A percentile compares a stretch with the other conserved stretches of the same genome.
Conservation (phyloP, 64 coral and sea anemone genomes). For the Orbicella faveolata region DNA sequence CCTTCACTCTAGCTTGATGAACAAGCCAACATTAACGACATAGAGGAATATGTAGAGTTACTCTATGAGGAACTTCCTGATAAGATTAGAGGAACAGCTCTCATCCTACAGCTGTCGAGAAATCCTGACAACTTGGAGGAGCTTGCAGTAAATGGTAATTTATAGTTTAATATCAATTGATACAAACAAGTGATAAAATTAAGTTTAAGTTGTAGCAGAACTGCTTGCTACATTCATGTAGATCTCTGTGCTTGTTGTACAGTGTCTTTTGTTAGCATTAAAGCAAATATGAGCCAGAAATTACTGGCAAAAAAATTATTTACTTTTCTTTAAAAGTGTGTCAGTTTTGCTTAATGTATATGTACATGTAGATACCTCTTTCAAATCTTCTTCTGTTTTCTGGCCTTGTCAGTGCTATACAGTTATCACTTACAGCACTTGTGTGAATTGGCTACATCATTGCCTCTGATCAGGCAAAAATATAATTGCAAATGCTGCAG, state of each 20-base stretch:
- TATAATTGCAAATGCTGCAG: too few relatives aligned
- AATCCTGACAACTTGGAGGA: conserved; percentile 99
- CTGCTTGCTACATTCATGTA: too few relatives aligned
- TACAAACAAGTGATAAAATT: too few relatives aligned
- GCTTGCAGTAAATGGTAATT: conserved; percentile 89
- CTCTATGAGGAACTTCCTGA: conserved; percentile 98
- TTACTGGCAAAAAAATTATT: neutral
- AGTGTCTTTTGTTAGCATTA: too few relatives aligned
- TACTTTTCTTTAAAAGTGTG: neutral
- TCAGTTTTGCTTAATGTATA: too few relatives aligned
- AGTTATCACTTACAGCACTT: too few relatives aligned
- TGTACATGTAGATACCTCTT: neutral
- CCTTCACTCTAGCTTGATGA: conserved; percentile 77
- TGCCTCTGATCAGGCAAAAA: too few relatives aligned
- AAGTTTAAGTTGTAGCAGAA: too few relatives aligned
- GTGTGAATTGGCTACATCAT: too few relatives aligned
- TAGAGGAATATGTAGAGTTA: conserved; percentile 98
- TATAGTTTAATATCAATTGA: neutral
- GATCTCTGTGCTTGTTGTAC: too few relatives aligned
- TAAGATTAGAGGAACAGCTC: conserved; percentile 90
- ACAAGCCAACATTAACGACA: conserved; percentile 94
- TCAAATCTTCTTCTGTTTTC: neutral
- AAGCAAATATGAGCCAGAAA: too few relatives aligned
- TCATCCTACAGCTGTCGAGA: conserved; percentile 90
- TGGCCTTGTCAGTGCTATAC: too few relatives aligned